Evolutionary conservation across 1,140 invertebrate species (phyloP), one percentile per base, ranked within the genome.

Genomic region (Bilobella aurantiaca): DNA sequence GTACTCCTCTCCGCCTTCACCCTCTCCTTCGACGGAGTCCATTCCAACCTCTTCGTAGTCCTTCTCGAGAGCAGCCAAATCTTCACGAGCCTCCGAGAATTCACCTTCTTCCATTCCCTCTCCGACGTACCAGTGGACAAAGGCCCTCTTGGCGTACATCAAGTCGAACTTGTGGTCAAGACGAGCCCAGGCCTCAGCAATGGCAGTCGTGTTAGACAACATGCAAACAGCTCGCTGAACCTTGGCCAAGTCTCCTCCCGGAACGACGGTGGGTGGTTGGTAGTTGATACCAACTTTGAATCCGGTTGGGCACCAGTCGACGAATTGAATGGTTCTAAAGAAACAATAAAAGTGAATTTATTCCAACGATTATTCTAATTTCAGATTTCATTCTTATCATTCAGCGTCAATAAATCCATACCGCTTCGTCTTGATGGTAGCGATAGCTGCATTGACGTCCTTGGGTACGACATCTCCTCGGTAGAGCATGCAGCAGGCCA

Each of bases 101-200:
- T 90, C 88, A 49, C 86, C 86, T 77, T 90, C 87, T 76, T 91
- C 88, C 87, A 90, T 90, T 75, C 88, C 88, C 81, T 91, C 88
- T 67, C 87, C 87, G 23, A 90, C 67, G 32, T 69, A 69, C 79
- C 78, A 79, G 69, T 78, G 76, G 23, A 79, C 79, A 65, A 79
- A 79, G 37, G 79, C 79, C 29, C 79, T 69, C 73, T 82, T 82
- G 70, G 78, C 78, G 73, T 80, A 80, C 86, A 89, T 87, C 21
- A 86, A 68, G 61, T 85, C 83, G 75, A 86, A 89, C 73, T 90
- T 90, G 66, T 82, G 80, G 64, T 81, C 79, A 1, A 90, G 74
- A 56, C 82, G 80, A 34, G 81, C 78, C 88, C 87, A 90, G 12
- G 86, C 90, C 75, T 95, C 91, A 14, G 87, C 87, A 57, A 91